Conservation (phyloP, 2,888 invertebrate genomes). For the Lapara coniferarum region DNA sequence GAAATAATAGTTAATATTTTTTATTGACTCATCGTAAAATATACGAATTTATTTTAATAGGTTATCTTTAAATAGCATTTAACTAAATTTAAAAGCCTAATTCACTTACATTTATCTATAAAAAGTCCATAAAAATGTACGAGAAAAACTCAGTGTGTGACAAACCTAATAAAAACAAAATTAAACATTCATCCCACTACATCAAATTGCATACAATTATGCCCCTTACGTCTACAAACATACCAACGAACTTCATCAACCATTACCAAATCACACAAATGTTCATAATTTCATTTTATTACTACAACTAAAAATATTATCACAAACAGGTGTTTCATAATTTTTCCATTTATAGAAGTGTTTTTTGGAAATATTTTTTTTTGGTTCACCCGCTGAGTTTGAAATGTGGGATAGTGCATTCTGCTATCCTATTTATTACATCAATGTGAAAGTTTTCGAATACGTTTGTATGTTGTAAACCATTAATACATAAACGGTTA, state of each 20-base stretch:
- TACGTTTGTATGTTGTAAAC: too few relatives aligned
- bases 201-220: constrained; percentile 33
- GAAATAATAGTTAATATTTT: too few relatives aligned
- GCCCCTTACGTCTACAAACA: constrained; percentile 20
- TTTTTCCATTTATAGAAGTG: constrained; percentile 28
- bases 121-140: not conserved
- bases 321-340: constrained; percentile 39
- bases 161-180: not conserved
- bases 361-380: constrained; percentile 24
- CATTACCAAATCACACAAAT: not conserved
- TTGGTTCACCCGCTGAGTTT: constrained; percentile 28
- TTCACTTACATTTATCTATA: not conserved
- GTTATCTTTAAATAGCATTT: too few relatives aligned
- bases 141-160: not conserved
- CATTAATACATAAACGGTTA: too few relatives aligned
- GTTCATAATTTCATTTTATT: constrained; percentile 25
- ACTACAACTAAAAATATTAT: constrained; percentile 32
- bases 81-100: not conserved
- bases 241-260: not conserved
- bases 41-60: too few relatives aligned
- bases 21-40: too few relatives aligned
- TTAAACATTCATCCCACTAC: constrained; percentile 8
- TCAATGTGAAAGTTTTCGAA: too few relatives aligned
- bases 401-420: constrained; percentile 31
- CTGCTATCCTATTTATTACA: too few relatives aligned